These are phyloP conservation scores for Nyctalus aviator DNA, from an alignment of 2,797 vertebrate species.

Conservation along the genomic window DNA sequence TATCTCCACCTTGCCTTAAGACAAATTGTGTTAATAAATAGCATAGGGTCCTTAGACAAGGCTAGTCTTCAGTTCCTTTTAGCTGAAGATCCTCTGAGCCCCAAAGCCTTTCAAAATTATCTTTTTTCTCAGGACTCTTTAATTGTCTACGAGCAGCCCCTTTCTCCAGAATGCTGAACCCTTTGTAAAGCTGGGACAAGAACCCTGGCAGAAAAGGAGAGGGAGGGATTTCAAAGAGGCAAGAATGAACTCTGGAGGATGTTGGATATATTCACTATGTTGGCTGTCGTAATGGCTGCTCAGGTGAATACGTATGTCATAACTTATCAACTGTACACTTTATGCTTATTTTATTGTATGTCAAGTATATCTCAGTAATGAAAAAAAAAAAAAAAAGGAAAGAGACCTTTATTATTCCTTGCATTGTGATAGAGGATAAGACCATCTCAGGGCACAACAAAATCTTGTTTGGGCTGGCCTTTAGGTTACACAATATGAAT, in stretches of 20 bases:
- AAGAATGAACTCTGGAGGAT: not conserved
- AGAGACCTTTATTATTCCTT: not conserved
- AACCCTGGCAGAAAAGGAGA: not conserved
- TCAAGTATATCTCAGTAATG: not conserved
- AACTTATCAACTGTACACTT: not conserved
- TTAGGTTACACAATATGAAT: not conserved
- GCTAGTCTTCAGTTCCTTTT: no score
- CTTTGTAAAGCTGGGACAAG: no score
- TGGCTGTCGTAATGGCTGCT: not conserved
- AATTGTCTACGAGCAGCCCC: no score
- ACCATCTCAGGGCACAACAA: not conserved
- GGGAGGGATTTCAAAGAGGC: not conserved
- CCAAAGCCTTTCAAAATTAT: no score
- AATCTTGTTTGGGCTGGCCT: not conserved
- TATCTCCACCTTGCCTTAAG: no score
- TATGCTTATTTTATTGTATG: not conserved
- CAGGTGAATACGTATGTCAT: not conserved
- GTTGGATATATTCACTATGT: not conserved
- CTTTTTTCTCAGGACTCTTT: no score
- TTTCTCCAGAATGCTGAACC: no score
- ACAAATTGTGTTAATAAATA: no score
- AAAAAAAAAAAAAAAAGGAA: not conserved
- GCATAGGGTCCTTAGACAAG: no score
- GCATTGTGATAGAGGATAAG: not conserved
- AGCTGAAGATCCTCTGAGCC: no score